Evolutionary conservation across 2,888 invertebrate genomes (phyloP), one percentile per base, ranked within the genome.

Genomic region (Nematopogon swammerdamellus): DNA sequence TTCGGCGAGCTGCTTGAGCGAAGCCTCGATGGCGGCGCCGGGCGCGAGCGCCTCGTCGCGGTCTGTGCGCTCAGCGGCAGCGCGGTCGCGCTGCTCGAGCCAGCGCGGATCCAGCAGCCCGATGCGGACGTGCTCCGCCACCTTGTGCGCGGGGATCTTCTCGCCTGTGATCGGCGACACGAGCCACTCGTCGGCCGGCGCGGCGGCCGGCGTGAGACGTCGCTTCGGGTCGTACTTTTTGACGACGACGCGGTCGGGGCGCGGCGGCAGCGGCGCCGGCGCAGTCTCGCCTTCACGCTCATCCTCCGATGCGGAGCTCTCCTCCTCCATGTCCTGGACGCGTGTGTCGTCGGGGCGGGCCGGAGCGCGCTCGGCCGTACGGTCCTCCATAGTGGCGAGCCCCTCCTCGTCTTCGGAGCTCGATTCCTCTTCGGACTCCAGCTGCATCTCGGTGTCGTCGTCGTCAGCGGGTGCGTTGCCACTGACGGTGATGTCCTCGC

Each of bases 121-220:
- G 69, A 97, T 97, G 57, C 97, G 89, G 87, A 99, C 95, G 73
- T 99, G 99, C 61, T 99, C 97, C 52, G 95, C 95, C 52, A 99
- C 92, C 73, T 99, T 97, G 63, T 92, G 93, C 0, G 97, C 97
- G 0, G 96, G 96, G 60, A 99, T 97, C 67, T 92, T 89, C 70
- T 99, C 98, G 42, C 97, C 97, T 1, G 98, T 99, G 63, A 99
- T 94, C 0, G 98, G 99, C 1, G 98, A 99, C 55, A 99, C 95
- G 49, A 98, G 86, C 81, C 89, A 98, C 64, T 96, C 93, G 63
- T 95, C 94, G 48, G 65, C 63, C 2, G 65, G 62, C 0, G 88
- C 83, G 4, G 86, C 73, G 4, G 84, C 81, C 19, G 85, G 84
- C 18, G 89, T 83, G 1, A 85, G 74, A 0, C 82, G 79, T 2